Conservation (phyloP, 2,113 vertebrate species). For the Oreochromis spilurus region DNA sequence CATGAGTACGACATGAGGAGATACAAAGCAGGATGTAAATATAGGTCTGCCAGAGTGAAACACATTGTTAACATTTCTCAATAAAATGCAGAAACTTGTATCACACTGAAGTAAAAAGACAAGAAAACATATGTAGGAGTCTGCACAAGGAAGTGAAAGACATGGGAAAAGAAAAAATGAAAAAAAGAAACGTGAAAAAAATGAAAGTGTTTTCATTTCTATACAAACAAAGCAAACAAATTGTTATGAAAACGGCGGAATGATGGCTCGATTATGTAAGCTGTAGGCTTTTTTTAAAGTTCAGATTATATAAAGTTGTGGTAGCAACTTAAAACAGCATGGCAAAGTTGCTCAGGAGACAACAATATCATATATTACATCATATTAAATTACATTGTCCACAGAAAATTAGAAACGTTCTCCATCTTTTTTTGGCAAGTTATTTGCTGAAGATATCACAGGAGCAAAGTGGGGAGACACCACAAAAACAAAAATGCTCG, state of each 20-base stretch:
- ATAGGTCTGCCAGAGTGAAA: neutral
- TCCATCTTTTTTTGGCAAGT: neutral
- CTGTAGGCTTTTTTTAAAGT: neutral
- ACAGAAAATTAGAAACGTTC: accelerated
- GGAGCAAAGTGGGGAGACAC: neutral
- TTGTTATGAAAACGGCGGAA: accelerated
- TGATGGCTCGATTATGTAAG: accelerated
- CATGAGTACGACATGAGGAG: neutral
- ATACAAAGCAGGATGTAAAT: neutral
- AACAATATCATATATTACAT: neutral
- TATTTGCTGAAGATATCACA: neutral
- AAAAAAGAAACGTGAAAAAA: neutral
- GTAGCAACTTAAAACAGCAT: neutral
- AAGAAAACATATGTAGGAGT: neutral
- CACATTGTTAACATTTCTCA: neutral
- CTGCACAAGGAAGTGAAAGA: neutral
- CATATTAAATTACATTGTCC: neutral
- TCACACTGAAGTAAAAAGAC: neutral
- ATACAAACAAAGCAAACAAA: neutral
- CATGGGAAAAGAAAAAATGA: neutral
- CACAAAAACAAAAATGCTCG: neutral
- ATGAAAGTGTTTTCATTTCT: neutral
- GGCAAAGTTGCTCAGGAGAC: neutral
- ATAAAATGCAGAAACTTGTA: neutral
- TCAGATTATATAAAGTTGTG: neutral